Conservation (phyloP, 2,888 invertebrate species). For the Dascillus cervinus region DNA sequence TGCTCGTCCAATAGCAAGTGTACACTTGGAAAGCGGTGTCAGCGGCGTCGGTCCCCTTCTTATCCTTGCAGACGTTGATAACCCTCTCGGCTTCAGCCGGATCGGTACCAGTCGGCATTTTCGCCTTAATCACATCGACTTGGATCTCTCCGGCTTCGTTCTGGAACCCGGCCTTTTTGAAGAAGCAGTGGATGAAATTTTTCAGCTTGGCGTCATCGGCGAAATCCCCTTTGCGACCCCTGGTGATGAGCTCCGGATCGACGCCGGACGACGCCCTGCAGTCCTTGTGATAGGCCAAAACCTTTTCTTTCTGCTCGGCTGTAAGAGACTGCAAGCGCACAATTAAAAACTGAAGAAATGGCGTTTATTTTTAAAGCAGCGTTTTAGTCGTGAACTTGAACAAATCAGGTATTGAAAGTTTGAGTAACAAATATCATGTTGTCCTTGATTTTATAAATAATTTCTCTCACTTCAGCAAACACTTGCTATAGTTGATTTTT, state of each 20-base stretch:
- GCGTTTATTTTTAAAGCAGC: not conserved
- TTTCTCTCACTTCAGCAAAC: too few species aligned
- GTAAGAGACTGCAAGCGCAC: slow-evolving; percentile 16
- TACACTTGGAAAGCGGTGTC: slow-evolving; percentile 17
- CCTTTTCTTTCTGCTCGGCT: slow-evolving; percentile 22
- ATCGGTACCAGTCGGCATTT: slow-evolving; percentile 40
- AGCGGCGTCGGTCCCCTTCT: slow-evolving; percentile 35
- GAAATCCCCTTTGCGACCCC: slow-evolving; percentile 42
- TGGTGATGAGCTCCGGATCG: slow-evolving; percentile 26
- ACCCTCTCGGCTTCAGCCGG: slow-evolving; percentile 39
- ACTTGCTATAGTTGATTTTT: too few species aligned
- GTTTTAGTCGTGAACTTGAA: not conserved
- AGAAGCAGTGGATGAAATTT: slow-evolving; percentile 34
- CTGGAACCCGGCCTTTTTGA: slow-evolving; percentile 43
- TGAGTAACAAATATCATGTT: too few species aligned
- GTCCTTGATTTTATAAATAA: too few species aligned
- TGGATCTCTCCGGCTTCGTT: slow-evolving; percentile 33
- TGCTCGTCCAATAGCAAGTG: slow-evolving; percentile 16
- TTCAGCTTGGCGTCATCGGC: slow-evolving; percentile 22
- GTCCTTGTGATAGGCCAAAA: slow-evolving; percentile 19
- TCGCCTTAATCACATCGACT: slow-evolving; percentile 37
- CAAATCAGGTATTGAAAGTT: too few species aligned
- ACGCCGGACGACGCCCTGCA: slow-evolving; percentile 34
- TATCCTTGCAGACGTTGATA: slow-evolving; percentile 40
- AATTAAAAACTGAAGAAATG: not conserved